phyloP scores from a whole-genome alignment of 2,888 invertebrate genomes.

The Deroplatys truncata region DNA sequence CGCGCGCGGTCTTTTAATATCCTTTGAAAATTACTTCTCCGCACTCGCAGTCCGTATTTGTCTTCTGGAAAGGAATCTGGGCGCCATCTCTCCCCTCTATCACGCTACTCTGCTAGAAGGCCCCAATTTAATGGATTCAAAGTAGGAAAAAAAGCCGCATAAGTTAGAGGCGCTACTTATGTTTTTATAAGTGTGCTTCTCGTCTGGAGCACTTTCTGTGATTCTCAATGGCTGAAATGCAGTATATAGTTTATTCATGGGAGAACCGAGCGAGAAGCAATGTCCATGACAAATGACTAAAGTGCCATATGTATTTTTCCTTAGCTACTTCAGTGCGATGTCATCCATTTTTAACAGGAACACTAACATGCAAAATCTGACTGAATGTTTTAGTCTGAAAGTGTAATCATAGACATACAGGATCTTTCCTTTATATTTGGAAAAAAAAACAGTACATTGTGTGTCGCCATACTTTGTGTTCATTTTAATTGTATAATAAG shows the following conservation, averaged over 20 bases:
- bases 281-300: neutral
- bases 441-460: no score
- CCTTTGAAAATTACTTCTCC: constrained; percentile 3
- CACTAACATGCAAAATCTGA: no score
- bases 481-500: no score
- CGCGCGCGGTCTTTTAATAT: neutral
- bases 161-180: neutral
- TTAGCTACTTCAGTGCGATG: no score
- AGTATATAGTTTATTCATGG: neutral
- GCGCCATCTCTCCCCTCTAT: neutral
- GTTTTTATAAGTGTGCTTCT: neutral
- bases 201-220: neutral
- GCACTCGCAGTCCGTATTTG: neutral
- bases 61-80: neutral
- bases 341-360: no score
- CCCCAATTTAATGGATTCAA: neutral
- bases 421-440: no score
- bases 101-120: neutral
- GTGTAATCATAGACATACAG: no score
- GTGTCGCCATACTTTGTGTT: no score
- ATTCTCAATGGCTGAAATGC: neutral
- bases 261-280: neutral
- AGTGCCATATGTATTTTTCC: no score
- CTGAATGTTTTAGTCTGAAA: no score
- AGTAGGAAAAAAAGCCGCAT: neutral